phyloP scores from a whole-genome alignment of 2,113 vertebrate genomes.

The Telmatochromis brachygnathus region DNA sequence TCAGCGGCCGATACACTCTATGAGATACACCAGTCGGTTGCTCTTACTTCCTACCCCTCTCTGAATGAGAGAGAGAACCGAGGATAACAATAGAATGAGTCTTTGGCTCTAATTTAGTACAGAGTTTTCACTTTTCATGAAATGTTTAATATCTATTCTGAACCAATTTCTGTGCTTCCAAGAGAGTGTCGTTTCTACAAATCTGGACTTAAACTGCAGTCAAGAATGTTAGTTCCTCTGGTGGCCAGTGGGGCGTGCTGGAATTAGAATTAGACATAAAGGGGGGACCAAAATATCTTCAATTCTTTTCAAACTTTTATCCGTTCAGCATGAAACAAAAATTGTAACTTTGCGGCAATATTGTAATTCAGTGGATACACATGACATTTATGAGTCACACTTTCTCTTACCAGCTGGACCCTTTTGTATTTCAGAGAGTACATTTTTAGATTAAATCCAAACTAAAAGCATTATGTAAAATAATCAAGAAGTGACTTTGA shows the following conservation, averaged over 20 bases:
- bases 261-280: not conserved
- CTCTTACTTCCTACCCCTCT: not conserved
- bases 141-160: not conserved
- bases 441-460: not conserved
- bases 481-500: not conserved
- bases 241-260: not conserved
- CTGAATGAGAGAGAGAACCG: not conserved
- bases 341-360: not conserved
- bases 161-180: not conserved
- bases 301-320: not conserved
- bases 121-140: constrained; percentile 12
- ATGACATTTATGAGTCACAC: not conserved
- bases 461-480: not conserved
- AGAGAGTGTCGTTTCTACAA: not conserved
- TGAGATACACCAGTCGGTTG: constrained; percentile 7
- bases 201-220: not conserved
- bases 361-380: not conserved
- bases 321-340: not conserved
- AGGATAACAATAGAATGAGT: not conserved
- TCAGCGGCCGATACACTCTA: constrained; percentile 30
- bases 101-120: not conserved
- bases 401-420: not conserved
- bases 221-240: not conserved
- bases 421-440: not conserved
- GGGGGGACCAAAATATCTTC: not conserved